Evolutionary conservation across 2,113 vertebrate genomes (phyloP).

Genomic region (Lampris megalopsis): DNA sequence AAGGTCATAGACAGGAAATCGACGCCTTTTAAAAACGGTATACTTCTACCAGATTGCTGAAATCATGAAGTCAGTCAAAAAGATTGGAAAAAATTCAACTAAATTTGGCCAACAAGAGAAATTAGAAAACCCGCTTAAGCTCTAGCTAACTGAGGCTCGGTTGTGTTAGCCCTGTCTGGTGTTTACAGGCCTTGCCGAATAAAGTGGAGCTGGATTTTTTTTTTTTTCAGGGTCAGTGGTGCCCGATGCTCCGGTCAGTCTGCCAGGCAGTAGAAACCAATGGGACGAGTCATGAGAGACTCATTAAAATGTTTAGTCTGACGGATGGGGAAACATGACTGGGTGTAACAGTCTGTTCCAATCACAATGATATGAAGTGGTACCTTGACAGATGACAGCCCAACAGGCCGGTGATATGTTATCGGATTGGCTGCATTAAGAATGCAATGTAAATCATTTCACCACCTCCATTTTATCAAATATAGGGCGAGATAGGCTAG

Average conservation of each 20-base stretch:
- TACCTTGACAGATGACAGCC: conserved; percentile 7
- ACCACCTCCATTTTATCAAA: no score
- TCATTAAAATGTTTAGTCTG: conserved; percentile 59
- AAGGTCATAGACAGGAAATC: no score
- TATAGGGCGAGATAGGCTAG: no score
- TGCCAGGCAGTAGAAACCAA: conserved; percentile 26
- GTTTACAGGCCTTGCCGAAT: neutral
- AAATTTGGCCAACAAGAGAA: no score
- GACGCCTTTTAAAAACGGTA: no score
- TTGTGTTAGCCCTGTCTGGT: no score
- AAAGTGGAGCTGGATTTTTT: neutral
- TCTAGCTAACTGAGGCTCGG: no score
- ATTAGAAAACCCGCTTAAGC: no score
- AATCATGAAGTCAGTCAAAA: no score
- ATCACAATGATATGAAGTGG: conserved; percentile 34
- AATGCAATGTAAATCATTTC: neutral
- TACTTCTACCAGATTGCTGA: no score
- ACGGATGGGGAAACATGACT: conserved; percentile 43
- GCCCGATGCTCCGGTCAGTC: conserved; percentile 28
- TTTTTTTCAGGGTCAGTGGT: conserved; percentile 20
- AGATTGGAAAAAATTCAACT: no score
- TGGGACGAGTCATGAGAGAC: conserved; percentile 60
- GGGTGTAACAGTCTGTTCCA: conserved; percentile 45
- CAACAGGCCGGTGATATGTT: neutral
- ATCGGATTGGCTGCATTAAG: neutral